Base-by-base conservation (phyloP, 92 coral and sea anemone species). In the Micromussa lordhowensis region DNA sequence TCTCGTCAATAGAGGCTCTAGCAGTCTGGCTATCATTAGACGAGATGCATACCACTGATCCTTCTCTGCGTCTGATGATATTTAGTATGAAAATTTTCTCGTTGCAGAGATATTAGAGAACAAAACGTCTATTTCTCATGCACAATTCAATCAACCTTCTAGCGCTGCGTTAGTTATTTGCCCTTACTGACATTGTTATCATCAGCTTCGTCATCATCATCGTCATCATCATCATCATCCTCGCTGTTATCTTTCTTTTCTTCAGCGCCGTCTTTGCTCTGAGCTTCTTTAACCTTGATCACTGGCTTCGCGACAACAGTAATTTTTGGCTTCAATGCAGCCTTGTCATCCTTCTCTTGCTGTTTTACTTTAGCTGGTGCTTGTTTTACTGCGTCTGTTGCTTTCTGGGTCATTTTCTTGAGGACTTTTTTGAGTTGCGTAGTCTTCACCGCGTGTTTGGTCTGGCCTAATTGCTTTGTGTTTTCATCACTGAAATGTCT, bases 401-500 rank as follows among this genome's bases (percentile, higher is more conserved):
- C 81, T 38, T 86, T 86, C 74, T 66, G 29, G 30, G 53, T 18
- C 19, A 77, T 49, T 77, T 77, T 77, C 77, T 28, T 86, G 3
- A 86, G 53, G 30, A 58, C 88, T 58, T 84, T 72, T 29, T 80
- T 48, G 3, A 66, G 38, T 18, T 68, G 64, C 29, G 75, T 85
- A 11, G 58, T 35, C 51, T 80, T 57, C 31, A 21, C 72, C 29
- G 14, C 30, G 32, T 80, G 71, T 6, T 59, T 59, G 70, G 24
- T 66, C 26, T 82, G 18, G 26, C 44, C 76, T 29, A 38, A 29
- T 3, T 74, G 51, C 36, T 75, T 84, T 1, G 71, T 21, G n/a
- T 84, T 84, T 1, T 68, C 13, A 10, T 19, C 84, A 30, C 81
- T 86, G 38, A 90, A 74, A 57, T 92, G 91, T 53, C 92, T 93